Conservation (phyloP, 2,888 invertebrate species). For the Alviniconcha strummeri region DNA sequence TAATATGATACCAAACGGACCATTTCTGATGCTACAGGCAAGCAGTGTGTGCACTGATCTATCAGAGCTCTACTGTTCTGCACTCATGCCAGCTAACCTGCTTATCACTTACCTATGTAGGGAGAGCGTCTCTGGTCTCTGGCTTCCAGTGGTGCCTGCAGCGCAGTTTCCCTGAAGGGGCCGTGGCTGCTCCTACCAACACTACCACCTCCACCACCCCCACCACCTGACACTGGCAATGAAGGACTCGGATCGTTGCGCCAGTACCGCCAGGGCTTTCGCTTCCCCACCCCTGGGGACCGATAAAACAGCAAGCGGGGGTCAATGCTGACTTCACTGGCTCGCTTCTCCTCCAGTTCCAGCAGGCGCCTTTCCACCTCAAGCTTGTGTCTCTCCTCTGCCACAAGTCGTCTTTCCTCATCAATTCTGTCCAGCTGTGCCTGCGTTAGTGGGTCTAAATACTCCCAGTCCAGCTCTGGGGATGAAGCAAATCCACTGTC, state of each 20-base stretch:
- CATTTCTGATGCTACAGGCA: too few relatives aligned
- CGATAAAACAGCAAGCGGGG: conserved; percentile 50
- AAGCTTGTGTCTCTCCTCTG: background rate
- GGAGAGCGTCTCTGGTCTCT: conserved; percentile 50
- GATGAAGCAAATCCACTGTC: conserved; percentile 49
- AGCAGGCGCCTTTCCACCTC: conserved; percentile 4
- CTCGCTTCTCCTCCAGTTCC: conserved; percentile 25
- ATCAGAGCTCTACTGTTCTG: too few relatives aligned
- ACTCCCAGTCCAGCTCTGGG: conserved; percentile 26
- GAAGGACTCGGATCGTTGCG: conserved; percentile 58
- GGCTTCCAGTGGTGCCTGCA: conserved; percentile 63
- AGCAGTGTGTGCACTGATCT: too few relatives aligned
- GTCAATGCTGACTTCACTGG: conserved; percentile 53
- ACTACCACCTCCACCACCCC: conserved; percentile 28
- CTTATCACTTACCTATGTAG: conserved; percentile 47
- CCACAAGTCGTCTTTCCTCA: background rate
- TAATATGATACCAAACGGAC: background rate
- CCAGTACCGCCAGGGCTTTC: conserved; percentile 68
- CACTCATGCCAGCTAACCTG: too few relatives aligned
- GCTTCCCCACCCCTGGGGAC: conserved; percentile 27
- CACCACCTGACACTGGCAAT: conserved; percentile 45
- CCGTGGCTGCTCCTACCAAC: conserved; percentile 14
- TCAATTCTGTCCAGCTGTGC: conserved; percentile 25
- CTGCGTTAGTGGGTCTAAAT: background rate
- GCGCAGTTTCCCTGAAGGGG: conserved; percentile 61